Conservation (phyloP, 2,113 vertebrate genomes). For the Anarhynchus alexandrinus region DNA sequence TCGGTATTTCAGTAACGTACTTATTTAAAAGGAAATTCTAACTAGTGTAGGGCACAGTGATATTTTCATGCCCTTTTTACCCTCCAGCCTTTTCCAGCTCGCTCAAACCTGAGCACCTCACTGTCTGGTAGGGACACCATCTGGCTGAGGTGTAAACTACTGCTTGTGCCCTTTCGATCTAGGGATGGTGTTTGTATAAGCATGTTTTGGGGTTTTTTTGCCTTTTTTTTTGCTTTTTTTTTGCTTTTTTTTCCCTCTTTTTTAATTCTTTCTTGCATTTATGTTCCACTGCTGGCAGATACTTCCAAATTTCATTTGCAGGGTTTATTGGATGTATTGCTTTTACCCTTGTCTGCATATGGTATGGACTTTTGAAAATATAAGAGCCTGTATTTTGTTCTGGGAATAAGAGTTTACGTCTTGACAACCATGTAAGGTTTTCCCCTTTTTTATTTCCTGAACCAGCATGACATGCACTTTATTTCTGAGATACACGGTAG, state of each 20-base stretch:
- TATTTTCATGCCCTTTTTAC: constrained; percentile 15
- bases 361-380: background rate
- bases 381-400: background rate
- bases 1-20: background rate
- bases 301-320: background rate
- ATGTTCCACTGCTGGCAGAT: background rate
- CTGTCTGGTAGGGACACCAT: constrained; percentile 18
- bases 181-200: background rate
- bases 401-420: background rate
- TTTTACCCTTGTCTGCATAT: background rate
- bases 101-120: background rate
- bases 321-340: background rate
- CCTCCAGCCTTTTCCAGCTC: background rate
- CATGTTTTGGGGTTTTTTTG: background rate
- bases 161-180: background rate
- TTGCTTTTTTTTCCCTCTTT: background rate
- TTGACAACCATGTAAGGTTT: background rate
- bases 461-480: background rate
- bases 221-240: too few relatives aligned
- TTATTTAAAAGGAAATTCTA: constrained; percentile 17
- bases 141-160: constrained; percentile 37
- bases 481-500: background rate
- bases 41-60: background rate
- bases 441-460: background rate
- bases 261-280: background rate